Base-by-base conservation (phyloP, 1,140 invertebrate species). In the Ridgeia piscesae region DNA sequence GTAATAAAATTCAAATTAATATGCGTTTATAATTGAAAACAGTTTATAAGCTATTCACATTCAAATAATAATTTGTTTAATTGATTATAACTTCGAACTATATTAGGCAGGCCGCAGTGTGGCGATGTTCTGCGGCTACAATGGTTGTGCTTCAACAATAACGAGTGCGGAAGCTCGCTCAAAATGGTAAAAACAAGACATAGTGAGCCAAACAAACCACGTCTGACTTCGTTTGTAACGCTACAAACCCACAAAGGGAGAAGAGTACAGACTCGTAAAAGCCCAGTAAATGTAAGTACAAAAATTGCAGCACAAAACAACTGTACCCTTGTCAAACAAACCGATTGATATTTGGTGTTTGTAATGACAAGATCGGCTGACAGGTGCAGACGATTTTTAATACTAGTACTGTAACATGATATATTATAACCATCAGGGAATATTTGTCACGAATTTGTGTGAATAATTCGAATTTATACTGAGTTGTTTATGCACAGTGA, bases 131-230 rank as follows among this genome's bases (percentile, higher is more conserved):
- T 77, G 58, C 58, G 58, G 58, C 58, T 77, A 77, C 58, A 77
- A 77, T 77, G 58, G 58, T 77, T 77, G 58, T 77, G 58, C 58
- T 77, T 77, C 58, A 77, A 77, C 58, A 77, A 77, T 77, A 77
- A 77, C 58, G 58, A 77, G 58, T 77, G 58, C 58, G 58, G 58
- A 77, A 77, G 58, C 58, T 77, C 58, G 58, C 58, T 77, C 58
- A 77, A 77, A 77, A 77, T 77, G 58, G 58, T 77, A 77, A 77
- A 77, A 77, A 77, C 58, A 77, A 77, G 58, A 77, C 58, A 77
- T 31, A 77, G 58, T 77, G 58, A 77, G 58, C 58, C 58, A 77
- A 77, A 77, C 58, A 77, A 77, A 77, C 58, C 58, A 77, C 58
- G 58, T 77, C 58, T 77, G 58, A 77, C 58, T 27, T 21, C 58